These are phyloP conservation scores for Leptopterna dolabrata DNA, from an alignment of 2,888 invertebrate genomes.

Conservation along the genomic window DNA sequence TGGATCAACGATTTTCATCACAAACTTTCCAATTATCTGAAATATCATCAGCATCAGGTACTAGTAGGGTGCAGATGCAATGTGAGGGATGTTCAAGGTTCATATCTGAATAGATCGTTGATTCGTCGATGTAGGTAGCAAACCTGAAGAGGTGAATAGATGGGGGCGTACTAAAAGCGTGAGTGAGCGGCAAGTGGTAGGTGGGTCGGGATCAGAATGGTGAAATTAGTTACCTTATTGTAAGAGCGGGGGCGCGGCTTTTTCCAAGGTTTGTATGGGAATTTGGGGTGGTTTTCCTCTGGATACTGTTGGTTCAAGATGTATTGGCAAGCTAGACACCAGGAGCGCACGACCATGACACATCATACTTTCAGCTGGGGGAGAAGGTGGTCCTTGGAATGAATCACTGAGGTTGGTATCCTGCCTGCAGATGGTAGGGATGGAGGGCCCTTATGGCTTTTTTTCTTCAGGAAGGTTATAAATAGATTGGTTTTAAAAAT, in stretches of 20 bases:
- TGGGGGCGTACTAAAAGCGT: background rate
- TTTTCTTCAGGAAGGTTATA: background rate
- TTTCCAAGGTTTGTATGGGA: constrained; percentile 67
- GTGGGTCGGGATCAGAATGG: background rate
- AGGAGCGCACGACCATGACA: constrained; percentile 64
- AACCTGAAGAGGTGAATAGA: background rate
- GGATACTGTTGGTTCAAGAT: constrained; percentile 60
- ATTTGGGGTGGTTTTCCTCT: constrained; percentile 63
- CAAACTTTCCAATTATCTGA: too few relatives aligned
- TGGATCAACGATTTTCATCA: too few relatives aligned
- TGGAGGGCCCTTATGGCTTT: constrained; percentile 12
- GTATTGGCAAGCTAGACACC: constrained; percentile 65
- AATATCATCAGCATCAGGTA: too few relatives aligned
- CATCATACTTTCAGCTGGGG: constrained; percentile 51
- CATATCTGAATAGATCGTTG: background rate
- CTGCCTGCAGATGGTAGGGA: background rate
- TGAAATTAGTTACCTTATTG: constrained; percentile 64
- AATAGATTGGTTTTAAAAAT: background rate
- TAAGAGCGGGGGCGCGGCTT: constrained; percentile 67
- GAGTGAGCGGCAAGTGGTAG: background rate
- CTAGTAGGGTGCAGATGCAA: background rate
- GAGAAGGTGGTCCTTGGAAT: constrained; percentile 46
- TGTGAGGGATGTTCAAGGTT: background rate
- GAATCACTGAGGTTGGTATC: constrained; percentile 9
- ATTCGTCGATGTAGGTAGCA: background rate